Conservation (phyloP, 2,113 vertebrate species). For the Lagopus leucura region DNA sequence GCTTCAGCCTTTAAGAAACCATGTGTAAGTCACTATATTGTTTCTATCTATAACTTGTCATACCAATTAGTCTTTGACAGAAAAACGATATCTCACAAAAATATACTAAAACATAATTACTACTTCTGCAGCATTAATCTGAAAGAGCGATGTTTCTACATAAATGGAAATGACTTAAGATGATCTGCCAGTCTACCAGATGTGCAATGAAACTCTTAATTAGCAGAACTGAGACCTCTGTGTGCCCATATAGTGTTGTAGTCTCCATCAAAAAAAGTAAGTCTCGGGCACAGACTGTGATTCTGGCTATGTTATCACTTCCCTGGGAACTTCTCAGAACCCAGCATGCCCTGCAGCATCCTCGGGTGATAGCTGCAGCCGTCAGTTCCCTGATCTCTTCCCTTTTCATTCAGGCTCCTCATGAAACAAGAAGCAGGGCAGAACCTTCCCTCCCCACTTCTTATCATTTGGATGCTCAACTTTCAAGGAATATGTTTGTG, state of each 20-base stretch:
- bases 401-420: neutral
- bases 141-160: slow-evolving; percentile 26
- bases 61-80: slow-evolving; percentile 24
- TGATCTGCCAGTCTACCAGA: neutral
- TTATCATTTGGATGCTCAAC: neutral
- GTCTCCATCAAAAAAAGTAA: neutral
- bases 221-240: slow-evolving; percentile 1
- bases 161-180: neutral
- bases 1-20: neutral
- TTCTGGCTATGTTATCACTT: neutral
- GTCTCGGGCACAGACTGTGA: fast-evolving
- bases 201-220: neutral
- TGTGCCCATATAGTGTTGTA: neutral
- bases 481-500: neutral
- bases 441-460: neutral
- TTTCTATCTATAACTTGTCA: slow-evolving; percentile 6
- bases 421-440: neutral
- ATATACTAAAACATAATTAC: slow-evolving; percentile 12
- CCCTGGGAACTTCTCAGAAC: neutral
- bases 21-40: neutral
- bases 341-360: neutral
- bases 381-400: neutral
- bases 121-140: slow-evolving; percentile 43
- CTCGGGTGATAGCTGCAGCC: neutral
- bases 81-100: slow-evolving; percentile 12